These are phyloP conservation scores for Cordilura impudica DNA, from an alignment of 2,888 invertebrate species.

Conservation along the genomic window DNA sequence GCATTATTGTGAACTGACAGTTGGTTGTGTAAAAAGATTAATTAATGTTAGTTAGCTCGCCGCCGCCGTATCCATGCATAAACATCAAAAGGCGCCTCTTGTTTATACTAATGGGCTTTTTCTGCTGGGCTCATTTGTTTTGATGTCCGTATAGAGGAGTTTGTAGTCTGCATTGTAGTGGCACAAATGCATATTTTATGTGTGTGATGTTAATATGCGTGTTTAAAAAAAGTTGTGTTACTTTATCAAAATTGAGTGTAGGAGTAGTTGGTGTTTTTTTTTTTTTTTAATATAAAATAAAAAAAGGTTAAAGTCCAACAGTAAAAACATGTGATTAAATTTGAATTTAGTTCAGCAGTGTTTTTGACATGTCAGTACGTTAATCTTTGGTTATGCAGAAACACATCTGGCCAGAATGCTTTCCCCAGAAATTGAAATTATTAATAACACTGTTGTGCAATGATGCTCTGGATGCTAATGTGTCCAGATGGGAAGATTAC, in stretches of 20 bases:
- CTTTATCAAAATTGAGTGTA: background rate
- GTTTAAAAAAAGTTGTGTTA: slow-evolving; percentile 15
- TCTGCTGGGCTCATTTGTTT: slow-evolving; percentile 25
- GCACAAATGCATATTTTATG: background rate
- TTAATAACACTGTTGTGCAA: too few species aligned
- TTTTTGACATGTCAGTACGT: too few species aligned
- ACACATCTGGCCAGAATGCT: too few species aligned
- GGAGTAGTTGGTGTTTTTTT: slow-evolving; percentile 20
- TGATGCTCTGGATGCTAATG: too few species aligned
- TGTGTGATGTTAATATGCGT: slow-evolving; percentile 26
- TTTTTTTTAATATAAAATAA: background rate
- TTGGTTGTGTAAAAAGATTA: slow-evolving; percentile 47
- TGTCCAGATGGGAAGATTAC: too few species aligned
- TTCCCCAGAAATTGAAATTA: too few species aligned
- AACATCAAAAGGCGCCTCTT: slow-evolving; percentile 44
- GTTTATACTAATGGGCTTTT: slow-evolving; percentile 26
- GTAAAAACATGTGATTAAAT: slow-evolving; percentile 18
- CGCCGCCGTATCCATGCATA: slow-evolving; percentile 11
- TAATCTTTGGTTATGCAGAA: too few species aligned
- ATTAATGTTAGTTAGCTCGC: slow-evolving; percentile 19
- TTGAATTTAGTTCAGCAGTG: background rate
- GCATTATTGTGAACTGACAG: slow-evolving; percentile 24
- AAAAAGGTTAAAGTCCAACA: background rate
- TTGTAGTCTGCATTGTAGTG: background rate
- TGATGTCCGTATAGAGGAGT: background rate